Evolutionary conservation across 2,113 vertebrate genomes (phyloP), one percentile per base, ranked within the genome.

Genomic region (Leptocoma aspasia): DNA sequence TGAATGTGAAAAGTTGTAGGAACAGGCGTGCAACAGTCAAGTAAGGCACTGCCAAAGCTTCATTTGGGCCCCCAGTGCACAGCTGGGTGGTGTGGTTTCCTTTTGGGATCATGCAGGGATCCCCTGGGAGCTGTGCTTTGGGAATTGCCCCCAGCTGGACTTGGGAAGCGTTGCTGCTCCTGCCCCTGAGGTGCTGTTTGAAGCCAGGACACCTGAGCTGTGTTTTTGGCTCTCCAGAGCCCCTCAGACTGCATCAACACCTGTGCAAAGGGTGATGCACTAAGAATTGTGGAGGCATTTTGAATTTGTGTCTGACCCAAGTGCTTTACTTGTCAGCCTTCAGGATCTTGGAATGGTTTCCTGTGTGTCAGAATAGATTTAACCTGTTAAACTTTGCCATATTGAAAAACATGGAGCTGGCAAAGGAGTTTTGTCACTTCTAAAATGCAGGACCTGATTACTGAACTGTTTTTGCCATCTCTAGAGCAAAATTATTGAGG

Each of bases 111-210:
- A 2, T 39, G 24, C 47, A 61, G 10, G 33, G 5, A 45, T 78
- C 12, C 31, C 27, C 26, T 57, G 73, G 39, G 60, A 71, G 28
- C 7, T 16, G 17, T 77, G 68, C 45, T 45, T 42, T 28, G 33
- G 63, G 39, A 35, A 8, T 15, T 54, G n/a, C 18, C 16, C 53
- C 16, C 11, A 15, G 17, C 4, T 16, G 41, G 21, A 8, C 39
- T 52, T 22, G 49, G 57, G 49, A 60, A 23, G 31, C 1, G 0
- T 16, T 50, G 18, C 1, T 54, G 13, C 18, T 54, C 31, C 33
- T 90, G 18, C 16, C 70, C 16, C 50, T 56, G 4, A 66, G 41
- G 30, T 68, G 66, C 41, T 86, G 10, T 81, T 60, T 75, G 72
- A 41, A 64, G 33, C 31, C 61, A 53, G 49, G 49, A 37, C 4